These are phyloP conservation scores for Ceratina calcarata DNA, from an alignment of 1,140 invertebrate species.

Conservation along the genomic window DNA sequence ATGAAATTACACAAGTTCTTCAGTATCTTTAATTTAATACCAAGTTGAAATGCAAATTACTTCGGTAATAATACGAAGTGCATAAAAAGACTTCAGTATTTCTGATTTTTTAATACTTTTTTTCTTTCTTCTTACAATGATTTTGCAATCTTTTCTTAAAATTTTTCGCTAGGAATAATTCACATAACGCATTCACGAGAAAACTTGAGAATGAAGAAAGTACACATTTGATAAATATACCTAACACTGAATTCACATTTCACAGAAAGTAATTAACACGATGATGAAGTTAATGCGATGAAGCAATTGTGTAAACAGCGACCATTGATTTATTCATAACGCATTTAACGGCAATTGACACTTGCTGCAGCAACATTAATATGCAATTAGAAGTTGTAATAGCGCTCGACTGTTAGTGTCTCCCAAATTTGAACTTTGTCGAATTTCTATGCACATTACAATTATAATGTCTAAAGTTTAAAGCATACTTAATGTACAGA, in stretches of 20 bases:
- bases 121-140: too few relatives aligned
- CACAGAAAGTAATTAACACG: not conserved
- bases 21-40: too few relatives aligned
- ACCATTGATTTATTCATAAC: not conserved
- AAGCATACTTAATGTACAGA: too few relatives aligned
- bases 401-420: not conserved
- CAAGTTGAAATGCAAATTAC: too few relatives aligned
- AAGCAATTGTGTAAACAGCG: not conserved
- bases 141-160: too few relatives aligned
- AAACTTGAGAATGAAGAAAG: not conserved
- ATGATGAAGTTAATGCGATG: not conserved
- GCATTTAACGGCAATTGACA: not conserved
- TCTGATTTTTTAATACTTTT: too few relatives aligned
- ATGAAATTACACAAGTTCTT: too few relatives aligned
- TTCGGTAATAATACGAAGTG: too few relatives aligned
- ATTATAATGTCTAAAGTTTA: not conserved
- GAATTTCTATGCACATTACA: not conserved
- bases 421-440: slow-evolving; percentile 1
- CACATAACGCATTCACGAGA: not conserved
- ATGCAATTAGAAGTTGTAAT: slow-evolving; percentile 18
- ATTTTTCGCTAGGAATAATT: too few relatives aligned
- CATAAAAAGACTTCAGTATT: too few relatives aligned
- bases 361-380: not conserved
- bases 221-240: not conserved
- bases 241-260: not conserved